These are phyloP conservation scores for Sipha flava DNA, from an alignment of 1,140 invertebrate genomes.

Conservation along the genomic window DNA sequence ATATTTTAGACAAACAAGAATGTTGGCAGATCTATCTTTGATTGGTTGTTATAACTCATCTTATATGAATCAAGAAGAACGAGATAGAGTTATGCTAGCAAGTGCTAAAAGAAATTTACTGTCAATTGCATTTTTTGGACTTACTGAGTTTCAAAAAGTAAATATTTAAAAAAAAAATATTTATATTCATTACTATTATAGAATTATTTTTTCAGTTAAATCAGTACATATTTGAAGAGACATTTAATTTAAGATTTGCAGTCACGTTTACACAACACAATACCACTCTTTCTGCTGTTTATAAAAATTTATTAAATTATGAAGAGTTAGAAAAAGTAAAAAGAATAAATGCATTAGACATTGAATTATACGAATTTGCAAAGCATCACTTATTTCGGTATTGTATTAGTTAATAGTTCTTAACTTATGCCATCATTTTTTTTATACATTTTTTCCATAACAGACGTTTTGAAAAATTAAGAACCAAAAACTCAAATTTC, in stretches of 20 bases:
- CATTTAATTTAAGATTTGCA: slow-evolving; percentile 86
- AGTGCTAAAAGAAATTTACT: slow-evolving; percentile 92
- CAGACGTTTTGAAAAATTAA: slow-evolving; percentile 66
- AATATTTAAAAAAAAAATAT: neutral
- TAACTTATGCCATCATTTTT: neutral
- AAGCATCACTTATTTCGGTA: slow-evolving; percentile 71
- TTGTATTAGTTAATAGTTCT: slow-evolving; percentile 41
- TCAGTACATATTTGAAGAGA: slow-evolving; percentile 94
- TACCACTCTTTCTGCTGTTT: slow-evolving; percentile 70
- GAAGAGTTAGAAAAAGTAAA: slow-evolving; percentile 67
- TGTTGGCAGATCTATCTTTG: slow-evolving; percentile 89
- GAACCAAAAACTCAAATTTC: slow-evolving; percentile 69
- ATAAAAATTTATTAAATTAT: slow-evolving; percentile 60
- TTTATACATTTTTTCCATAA: slow-evolving; percentile 10
- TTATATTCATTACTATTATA: neutral
- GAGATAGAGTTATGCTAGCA: slow-evolving; percentile 74
- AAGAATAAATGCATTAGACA: slow-evolving; percentile 77
- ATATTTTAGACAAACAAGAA: slow-evolving; percentile 84
- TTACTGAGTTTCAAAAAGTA: slow-evolving; percentile 90
- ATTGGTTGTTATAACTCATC: slow-evolving; percentile 91
- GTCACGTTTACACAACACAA: slow-evolving; percentile 85
- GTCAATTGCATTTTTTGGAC: slow-evolving; percentile 92
- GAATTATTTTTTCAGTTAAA: slow-evolving; percentile 54
- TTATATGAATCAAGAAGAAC: slow-evolving; percentile 57
- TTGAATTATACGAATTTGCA: slow-evolving; percentile 90